Percentiles rank a stretch among this genome's conserved stretches.
Conservation (phyloP, 2,113 vertebrate species). For the Vidua macroura region DNA sequence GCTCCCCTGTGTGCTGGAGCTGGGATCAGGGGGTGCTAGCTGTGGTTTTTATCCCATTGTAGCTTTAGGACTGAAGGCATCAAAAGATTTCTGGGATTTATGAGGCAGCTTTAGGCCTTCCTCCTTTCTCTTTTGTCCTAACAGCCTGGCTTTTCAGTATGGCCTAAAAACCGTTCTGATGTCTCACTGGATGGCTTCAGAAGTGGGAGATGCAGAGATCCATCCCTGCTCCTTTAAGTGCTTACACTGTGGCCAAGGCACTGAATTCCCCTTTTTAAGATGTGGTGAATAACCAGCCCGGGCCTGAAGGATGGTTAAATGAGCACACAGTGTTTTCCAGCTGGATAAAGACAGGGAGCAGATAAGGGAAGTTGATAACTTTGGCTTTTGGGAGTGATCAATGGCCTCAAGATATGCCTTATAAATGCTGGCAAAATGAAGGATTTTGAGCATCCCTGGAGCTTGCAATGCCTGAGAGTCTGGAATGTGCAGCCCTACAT, state of each 20-base stretch:
- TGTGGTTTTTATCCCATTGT: too few species aligned
- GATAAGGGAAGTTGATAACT: neutral
- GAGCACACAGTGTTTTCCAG: neutral
- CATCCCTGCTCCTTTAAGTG: neutral
- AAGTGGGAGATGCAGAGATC: neutral
- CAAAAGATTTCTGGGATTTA: too few species aligned
- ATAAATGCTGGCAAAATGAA: neutral
- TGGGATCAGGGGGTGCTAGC: neutral
- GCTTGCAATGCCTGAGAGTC: neutral
- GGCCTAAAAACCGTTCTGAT: too few species aligned
- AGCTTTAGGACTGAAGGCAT: too few species aligned
- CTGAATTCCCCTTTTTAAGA: neutral
- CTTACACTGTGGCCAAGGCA: neutral
- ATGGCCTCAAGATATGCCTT: neutral
- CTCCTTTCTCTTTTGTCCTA: too few species aligned
- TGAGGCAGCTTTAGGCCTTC: too few species aligned
- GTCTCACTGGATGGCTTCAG: too few species aligned
- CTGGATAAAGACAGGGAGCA: neutral
- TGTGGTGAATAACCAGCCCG: neutral
- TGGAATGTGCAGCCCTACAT: neutral
- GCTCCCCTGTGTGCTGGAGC: neutral
- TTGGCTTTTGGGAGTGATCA: slow-evolving; percentile 9
- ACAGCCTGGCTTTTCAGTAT: too few species aligned
- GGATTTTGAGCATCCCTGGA: neutral
- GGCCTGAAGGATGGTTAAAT: neutral